Conservation (phyloP, 2,113 vertebrate genomes). For the Bothrops jararaca region DNA sequence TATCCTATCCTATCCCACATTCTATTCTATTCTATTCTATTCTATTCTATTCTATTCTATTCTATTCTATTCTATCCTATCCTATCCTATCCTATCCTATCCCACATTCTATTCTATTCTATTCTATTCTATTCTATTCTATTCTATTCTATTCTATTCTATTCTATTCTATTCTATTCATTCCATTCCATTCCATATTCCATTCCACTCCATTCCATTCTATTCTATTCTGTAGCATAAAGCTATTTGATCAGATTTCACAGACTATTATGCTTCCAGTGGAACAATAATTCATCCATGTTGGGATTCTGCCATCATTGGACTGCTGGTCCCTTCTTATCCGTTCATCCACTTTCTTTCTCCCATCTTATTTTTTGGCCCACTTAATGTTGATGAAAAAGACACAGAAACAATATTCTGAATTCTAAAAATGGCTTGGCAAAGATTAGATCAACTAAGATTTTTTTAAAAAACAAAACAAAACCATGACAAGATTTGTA, state of each 20-base stretch:
- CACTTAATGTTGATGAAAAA: background rate
- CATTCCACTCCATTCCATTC: too few species aligned
- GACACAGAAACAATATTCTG: background rate
- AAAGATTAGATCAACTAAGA: background rate
- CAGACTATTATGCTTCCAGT: background rate
- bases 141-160: too few species aligned
- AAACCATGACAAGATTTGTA: background rate
- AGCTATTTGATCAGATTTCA: background rate
- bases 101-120: too few species aligned
- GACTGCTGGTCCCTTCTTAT: background rate
- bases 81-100: too few species aligned
- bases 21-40: too few species aligned
- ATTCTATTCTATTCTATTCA: too few species aligned
- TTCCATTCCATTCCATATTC: too few species aligned
- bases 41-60: too few species aligned
- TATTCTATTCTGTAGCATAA: too few species aligned
- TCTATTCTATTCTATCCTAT: too few species aligned
- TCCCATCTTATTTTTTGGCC: background rate
- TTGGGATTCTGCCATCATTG: background rate
- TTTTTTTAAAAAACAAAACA: background rate
- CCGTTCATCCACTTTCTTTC: background rate
- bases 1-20: too few species aligned
- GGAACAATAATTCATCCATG: background rate
- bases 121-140: too few species aligned
- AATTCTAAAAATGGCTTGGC: background rate